phyloP scores from a whole-genome alignment of 2,113 vertebrate species.

The Cathartes aura region DNA sequence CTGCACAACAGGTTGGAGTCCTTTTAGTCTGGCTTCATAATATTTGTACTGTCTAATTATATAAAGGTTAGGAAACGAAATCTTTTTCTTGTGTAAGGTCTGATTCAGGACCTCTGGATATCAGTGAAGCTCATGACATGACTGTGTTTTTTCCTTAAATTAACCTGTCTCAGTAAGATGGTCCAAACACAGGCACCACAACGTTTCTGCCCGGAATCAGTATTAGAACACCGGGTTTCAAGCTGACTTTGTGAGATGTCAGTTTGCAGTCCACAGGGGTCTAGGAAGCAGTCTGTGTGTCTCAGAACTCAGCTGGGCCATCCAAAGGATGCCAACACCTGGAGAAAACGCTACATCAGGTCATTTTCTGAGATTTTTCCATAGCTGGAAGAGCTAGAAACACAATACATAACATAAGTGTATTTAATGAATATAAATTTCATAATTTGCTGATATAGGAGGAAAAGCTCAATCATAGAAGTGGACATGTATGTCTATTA shows the following conservation, averaged over 20 bases:
- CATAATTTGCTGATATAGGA: not conserved
- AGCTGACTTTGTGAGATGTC: not conserved
- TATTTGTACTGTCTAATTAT: not conserved
- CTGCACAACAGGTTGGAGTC: not conserved
- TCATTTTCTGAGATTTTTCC: not conserved
- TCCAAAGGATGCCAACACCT: not conserved
- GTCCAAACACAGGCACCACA: not conserved
- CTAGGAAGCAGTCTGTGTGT: not conserved
- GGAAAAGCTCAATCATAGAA: not conserved
- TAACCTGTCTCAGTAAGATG: not conserved
- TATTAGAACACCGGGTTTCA: not conserved
- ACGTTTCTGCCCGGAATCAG: not conserved
- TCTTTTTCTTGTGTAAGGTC: not conserved
- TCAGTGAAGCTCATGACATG: not conserved
- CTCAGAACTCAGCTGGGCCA: not conserved
- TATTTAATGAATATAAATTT: not conserved
- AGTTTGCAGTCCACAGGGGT: not conserved
- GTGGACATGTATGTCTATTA: not conserved
- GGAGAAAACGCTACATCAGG: not conserved
- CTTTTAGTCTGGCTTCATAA: not conserved
- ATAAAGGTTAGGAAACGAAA: not conserved
- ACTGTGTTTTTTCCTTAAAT: not conserved
- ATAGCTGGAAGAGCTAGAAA: not conserved
- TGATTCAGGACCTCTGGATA: not conserved
- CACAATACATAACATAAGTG: not conserved